These are phyloP conservation scores for Heliconius melpomene DNA, from an alignment of 1,140 invertebrate genomes.

Conservation along the genomic window DNA sequence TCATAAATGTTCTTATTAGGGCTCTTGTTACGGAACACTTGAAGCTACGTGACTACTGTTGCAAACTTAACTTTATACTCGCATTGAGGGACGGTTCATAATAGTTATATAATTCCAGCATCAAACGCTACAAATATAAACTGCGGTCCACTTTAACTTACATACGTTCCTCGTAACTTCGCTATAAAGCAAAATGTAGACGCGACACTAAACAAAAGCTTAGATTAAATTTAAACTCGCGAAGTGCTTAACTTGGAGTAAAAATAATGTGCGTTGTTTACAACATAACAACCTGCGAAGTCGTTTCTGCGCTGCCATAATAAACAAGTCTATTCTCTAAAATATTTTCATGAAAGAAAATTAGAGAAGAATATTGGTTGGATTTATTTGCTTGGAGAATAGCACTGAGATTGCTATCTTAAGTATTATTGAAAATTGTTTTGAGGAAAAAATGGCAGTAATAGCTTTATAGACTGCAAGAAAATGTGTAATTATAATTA, in stretches of 20 bases:
- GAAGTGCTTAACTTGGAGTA: slow-evolving; percentile 39
- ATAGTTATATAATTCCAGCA: slow-evolving; percentile 39
- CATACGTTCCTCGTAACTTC: slow-evolving; percentile 46
- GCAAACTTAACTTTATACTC: slow-evolving; percentile 43
- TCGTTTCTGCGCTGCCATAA: slow-evolving; percentile 30
- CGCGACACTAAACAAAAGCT: slow-evolving; percentile 48
- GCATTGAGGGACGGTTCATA: slow-evolving; percentile 28
- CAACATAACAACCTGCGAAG: slow-evolving; percentile 36
- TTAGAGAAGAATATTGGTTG: slow-evolving; percentile 9
- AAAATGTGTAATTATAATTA: no score
- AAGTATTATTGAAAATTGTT: background rate
- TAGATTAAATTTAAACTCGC: slow-evolving; percentile 48
- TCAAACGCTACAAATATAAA: slow-evolving; percentile 49
- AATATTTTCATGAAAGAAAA: slow-evolving; percentile 15
- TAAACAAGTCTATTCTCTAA: slow-evolving; percentile 31
- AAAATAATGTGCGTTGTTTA: slow-evolving; percentile 40
- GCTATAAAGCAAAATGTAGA: slow-evolving; percentile 47
- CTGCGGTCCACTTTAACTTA: slow-evolving; percentile 49
- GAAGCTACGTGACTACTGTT: slow-evolving; percentile 52
- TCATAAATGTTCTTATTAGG: slow-evolving; percentile 70
- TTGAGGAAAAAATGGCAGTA: background rate
- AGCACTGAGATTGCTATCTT: background rate
- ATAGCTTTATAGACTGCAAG: no score
- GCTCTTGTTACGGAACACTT: slow-evolving; percentile 57
- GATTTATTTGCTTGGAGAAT: background rate